Evolutionary conservation across 2,888 invertebrate genomes (phyloP).

Genomic region (Barypeithes pellucidus): DNA sequence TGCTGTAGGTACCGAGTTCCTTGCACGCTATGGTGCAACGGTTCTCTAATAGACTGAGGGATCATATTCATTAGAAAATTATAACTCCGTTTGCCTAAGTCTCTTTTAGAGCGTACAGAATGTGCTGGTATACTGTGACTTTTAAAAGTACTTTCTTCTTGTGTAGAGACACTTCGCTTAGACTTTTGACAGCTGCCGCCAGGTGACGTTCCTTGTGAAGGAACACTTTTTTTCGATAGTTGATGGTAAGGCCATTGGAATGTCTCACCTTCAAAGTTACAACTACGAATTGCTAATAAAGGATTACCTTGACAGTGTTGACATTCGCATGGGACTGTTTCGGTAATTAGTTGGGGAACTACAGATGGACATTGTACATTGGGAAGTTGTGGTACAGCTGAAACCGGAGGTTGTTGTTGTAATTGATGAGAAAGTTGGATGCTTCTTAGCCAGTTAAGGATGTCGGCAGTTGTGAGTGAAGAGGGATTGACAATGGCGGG

Average conservation of each 20-base stretch:
- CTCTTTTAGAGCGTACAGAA: constrained; percentile 23
- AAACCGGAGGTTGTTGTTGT: background rate
- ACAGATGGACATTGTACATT: background rate
- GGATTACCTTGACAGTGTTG: background rate
- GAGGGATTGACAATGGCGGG: background rate
- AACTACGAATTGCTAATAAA: background rate
- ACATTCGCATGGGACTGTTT: background rate
- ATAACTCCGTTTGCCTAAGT: constrained; percentile 54
- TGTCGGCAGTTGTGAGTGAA: background rate
- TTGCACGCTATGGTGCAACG: constrained; percentile 57
- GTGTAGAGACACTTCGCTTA: background rate
- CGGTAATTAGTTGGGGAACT: background rate
- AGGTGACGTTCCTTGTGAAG: background rate
- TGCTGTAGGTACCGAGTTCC: constrained; percentile 48
- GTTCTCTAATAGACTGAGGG: constrained; percentile 58
- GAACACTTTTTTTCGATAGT: constrained; percentile 12
- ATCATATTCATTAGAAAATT: constrained; percentile 60
- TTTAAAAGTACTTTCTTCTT: background rate
- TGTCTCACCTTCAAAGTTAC: background rate
- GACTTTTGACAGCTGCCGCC: background rate
- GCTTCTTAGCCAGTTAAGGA: constrained; percentile 2
- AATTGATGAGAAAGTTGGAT: background rate
- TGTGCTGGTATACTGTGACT: too few relatives aligned
- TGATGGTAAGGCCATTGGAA: background rate
- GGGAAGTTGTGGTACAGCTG: too few relatives aligned